A percentile compares a stretch with the other conserved stretches of the same genome.
Evolutionary conservation across 2,113 vertebrate genomes (phyloP).

Genomic region (Dinomys branickii): DNA sequence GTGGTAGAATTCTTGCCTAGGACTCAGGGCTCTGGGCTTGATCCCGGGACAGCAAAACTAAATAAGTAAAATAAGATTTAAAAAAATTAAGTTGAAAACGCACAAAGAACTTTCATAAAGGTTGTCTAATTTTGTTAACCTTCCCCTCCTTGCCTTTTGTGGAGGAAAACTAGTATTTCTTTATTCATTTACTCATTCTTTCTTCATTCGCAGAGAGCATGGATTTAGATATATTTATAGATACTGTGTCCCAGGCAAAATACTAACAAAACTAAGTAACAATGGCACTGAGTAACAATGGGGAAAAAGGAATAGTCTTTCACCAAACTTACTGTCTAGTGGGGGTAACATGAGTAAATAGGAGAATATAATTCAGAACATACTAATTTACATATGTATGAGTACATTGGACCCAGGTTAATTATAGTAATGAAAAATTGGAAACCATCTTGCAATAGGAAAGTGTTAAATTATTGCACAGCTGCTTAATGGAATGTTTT

Average conservation of each 20-base stretch:
- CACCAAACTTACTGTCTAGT: background rate
- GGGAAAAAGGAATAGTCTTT: background rate
- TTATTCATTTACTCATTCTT: background rate
- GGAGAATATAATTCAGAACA: background rate
- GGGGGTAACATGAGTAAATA: background rate
- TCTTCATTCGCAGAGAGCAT: background rate
- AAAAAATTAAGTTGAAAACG: constrained; percentile 31
- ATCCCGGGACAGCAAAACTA: background rate
- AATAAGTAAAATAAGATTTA: background rate
- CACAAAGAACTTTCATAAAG: constrained; percentile 1
- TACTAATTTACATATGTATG: background rate
- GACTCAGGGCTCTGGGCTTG: background rate
- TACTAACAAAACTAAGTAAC: background rate
- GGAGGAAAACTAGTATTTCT: background rate
- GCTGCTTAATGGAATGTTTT: background rate
- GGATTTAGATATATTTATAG: background rate
- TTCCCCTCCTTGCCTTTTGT: background rate
- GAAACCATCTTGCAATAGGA: background rate
- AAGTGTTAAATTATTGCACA: background rate
- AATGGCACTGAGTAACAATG: background rate
- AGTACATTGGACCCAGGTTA: background rate
- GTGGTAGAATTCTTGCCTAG: background rate
- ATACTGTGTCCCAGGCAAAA: background rate
- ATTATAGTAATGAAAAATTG: background rate
- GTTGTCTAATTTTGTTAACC: background rate